Evolutionary conservation across 2,113 vertebrate genomes (phyloP).

Genomic region (Podarcis cretensis): DNA sequence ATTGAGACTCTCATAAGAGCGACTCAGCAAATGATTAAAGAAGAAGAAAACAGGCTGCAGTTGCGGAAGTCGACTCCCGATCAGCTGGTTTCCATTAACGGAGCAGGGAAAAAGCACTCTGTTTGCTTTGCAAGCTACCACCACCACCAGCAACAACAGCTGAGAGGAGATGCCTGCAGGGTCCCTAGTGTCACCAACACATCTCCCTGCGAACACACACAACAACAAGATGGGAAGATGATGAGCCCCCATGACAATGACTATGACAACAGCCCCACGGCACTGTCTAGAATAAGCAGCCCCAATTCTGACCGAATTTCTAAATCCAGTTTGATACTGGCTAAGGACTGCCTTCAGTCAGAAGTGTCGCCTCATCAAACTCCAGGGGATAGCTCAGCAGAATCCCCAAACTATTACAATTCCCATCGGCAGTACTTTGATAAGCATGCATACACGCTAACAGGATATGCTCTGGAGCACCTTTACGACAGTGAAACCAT

Average conservation of each 20-base stretch:
- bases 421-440: constrained; percentile 90
- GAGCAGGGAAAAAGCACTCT: constrained; percentile 84
- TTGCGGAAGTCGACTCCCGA: constrained; percentile 80
- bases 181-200: constrained; percentile 75
- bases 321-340: constrained; percentile 81
- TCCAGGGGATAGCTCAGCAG: constrained; percentile 78
- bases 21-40: constrained; percentile 99
- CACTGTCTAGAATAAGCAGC: constrained; percentile 89
- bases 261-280: constrained; percentile 86
- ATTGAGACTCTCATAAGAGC: constrained; percentile 94
- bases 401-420: constrained; percentile 88
- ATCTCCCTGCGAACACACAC: constrained; percentile 84
- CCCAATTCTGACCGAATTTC: constrained; percentile 87
- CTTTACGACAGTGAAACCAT: constrained; percentile 92
- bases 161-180: constrained; percentile 81
- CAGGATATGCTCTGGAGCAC: constrained; percentile 93
- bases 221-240: constrained; percentile 83
- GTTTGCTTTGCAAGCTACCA: constrained; percentile 86
- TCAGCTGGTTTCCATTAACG: constrained; percentile 83
- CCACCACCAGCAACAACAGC: constrained; percentile 78
- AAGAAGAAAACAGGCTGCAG: constrained; percentile 91
- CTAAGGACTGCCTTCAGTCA: constrained; percentile 91
- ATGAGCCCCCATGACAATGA: constrained; percentile 83
- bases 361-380: constrained; percentile 87
- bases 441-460: constrained; percentile 92